Percentiles rank a stretch among this genome's conserved stretches.
phyloP scores from a whole-genome alignment of 1,140 invertebrate species.

The Monomorium pharaonis region DNA sequence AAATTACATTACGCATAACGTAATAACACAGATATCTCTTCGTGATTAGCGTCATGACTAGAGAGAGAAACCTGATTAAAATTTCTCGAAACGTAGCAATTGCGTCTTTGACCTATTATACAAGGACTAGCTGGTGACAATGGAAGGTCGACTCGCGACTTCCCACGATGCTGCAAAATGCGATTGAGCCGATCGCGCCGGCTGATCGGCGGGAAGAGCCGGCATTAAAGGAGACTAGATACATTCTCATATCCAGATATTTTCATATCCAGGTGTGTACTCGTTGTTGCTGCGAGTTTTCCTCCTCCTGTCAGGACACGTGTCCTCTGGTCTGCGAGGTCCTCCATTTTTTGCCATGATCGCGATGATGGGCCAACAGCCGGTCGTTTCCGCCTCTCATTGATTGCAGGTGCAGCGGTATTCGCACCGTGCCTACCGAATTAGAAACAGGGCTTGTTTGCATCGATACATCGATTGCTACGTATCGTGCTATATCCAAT shows the following conservation, averaged over 20 bases:
- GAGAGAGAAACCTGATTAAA: background rate
- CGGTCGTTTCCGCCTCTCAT: slow-evolving; percentile 70
- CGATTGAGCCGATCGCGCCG: background rate
- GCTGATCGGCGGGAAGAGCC: background rate
- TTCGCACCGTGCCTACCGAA: slow-evolving; percentile 77
- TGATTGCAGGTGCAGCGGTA: slow-evolving; percentile 77
- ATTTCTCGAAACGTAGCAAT: background rate
- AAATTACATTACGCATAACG: slow-evolving; percentile 1
- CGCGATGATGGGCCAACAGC: slow-evolving; percentile 69
- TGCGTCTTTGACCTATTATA: background rate
- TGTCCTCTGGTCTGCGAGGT: slow-evolving; percentile 69
- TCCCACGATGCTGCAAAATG: background rate
- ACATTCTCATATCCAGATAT: slow-evolving; percentile 73
- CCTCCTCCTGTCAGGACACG: slow-evolving; percentile 78
- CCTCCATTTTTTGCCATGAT: slow-evolving; percentile 72
- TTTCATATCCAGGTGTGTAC: slow-evolving; percentile 79
- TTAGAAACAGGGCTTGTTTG: slow-evolving; percentile 71
- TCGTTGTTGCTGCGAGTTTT: slow-evolving; percentile 71
- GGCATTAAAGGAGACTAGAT: background rate
- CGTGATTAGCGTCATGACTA: slow-evolving; percentile 16
- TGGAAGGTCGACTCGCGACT: background rate
- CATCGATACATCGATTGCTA: slow-evolving; percentile 62
- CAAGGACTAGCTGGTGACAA: slow-evolving; percentile 12
- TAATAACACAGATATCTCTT: slow-evolving; percentile 42
- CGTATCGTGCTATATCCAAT: slow-evolving; percentile 55